Conservation (phyloP, 30 jellyfish, hydroid and myxozoan species). For the Phacellophora camtschatica region DNA sequence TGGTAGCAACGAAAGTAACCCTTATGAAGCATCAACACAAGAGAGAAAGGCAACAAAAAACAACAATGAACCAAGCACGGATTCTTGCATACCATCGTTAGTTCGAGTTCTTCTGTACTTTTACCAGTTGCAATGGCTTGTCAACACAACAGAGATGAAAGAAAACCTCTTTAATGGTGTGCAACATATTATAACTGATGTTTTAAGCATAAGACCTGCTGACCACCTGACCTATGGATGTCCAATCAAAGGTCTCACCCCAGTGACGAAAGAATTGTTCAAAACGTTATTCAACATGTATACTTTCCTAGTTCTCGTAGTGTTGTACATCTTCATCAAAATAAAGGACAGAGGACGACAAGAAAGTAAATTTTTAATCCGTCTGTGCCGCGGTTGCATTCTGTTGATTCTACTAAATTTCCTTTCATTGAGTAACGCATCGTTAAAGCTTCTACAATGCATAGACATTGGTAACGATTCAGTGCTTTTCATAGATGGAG, state of each 20-base stretch:
- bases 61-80: neutral
- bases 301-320: neutral
- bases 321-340: neutral
- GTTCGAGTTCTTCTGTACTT: neutral
- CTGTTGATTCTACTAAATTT: neutral
- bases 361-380: neutral
- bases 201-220: neutral
- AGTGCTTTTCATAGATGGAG: slow-evolving; percentile 44
- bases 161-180: neutral
- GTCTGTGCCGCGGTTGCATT: slow-evolving; percentile 2
- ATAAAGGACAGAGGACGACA: neutral
- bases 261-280: slow-evolving; percentile 19
- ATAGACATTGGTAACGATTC: neutral
- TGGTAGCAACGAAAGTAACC: no score
- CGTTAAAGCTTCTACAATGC: slow-evolving; percentile 15
- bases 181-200: neutral
- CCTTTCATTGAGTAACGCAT: neutral
- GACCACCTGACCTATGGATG: neutral
- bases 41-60: neutral
- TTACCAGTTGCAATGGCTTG: slow-evolving; percentile 6
- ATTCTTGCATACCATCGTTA: neutral
- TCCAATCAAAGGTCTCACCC: slow-evolving; percentile 25
- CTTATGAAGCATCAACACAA: neutral
- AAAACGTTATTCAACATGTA: neutral
- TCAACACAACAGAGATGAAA: neutral